Conservation (phyloP, 2,888 invertebrate genomes). For the Agonopterix arenella region DNA sequence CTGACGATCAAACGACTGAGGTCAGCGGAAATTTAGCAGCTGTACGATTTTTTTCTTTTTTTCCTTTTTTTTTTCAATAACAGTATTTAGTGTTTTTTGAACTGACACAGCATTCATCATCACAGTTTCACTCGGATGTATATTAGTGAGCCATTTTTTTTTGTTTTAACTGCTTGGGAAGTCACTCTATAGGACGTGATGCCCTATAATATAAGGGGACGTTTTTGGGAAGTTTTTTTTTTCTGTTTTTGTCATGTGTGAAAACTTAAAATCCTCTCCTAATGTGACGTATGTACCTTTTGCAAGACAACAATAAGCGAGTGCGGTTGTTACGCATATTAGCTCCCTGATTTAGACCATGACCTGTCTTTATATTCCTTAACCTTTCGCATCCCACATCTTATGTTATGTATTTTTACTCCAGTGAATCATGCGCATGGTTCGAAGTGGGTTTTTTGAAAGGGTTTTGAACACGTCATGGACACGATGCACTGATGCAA, state of each 20-base stretch:
- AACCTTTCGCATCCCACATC: conserved; percentile 31
- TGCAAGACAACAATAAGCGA: background rate
- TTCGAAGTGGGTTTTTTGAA: too few relatives aligned
- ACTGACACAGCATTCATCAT: conserved; percentile 46
- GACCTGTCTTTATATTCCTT: conserved; percentile 37
- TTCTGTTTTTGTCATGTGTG: background rate
- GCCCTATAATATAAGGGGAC: background rate
- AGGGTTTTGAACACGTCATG: background rate
- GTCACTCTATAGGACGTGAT: conserved; percentile 9
- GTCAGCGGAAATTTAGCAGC: conserved; percentile 62
- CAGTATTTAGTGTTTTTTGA: conserved; percentile 66
- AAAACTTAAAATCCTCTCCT: background rate
- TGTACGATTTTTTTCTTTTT: conserved; percentile 61
- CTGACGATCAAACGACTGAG: conserved; percentile 74
- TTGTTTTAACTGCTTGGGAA: conserved; percentile 30
- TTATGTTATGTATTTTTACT: conserved; percentile 4
- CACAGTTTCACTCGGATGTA: conserved; percentile 5
- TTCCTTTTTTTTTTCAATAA: conserved; percentile 31
- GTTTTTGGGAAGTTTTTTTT: background rate
- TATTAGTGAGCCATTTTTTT: conserved; percentile 9
- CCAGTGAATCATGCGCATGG: background rate
- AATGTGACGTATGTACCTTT: background rate
- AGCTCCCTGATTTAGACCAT: conserved; percentile 25
- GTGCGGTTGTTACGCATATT: background rate
- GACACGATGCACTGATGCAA: background rate